Evolutionary conservation across 2,888 invertebrate genomes (phyloP), one percentile per base, ranked within the genome.

Genomic region (Myopa testacea): DNA sequence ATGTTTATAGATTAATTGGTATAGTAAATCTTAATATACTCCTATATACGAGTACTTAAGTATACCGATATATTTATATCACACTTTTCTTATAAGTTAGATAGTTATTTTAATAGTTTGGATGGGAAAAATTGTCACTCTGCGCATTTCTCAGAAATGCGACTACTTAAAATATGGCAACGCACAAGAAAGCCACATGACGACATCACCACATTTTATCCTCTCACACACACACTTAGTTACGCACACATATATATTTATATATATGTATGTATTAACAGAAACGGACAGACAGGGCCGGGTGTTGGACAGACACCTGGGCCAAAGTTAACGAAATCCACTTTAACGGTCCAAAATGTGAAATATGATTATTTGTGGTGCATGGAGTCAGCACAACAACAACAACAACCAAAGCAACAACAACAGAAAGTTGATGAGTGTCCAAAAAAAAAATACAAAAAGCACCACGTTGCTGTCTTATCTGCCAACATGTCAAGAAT

Each of bases 401-500:
- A 62, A 62, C 58, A 58, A 58, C 58, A 58, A n/a, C 58, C 2
- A 58, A 3, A n/a, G 4, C 62, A 62, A 26, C 62, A 62, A 62
- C 62, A 62, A 62, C 34, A 14, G 7, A 34, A 55, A 70, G 12
- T 3, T 14, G 16, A 45, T 40, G 68, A 67, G 16, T n/a, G 19
- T 10, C 7, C 4, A 52, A 14, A 50, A 37, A 55, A 19, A 65
- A 38, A 16, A 38, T n/a, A 60, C 16, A 72, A 63, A 10, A 38
- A 60, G 10, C 40, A 60, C 1, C 60, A 40, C 38, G 73, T 81
- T 78, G 76, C 76, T 76, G 67, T 79, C 76, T 80, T 77, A 73
- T 75, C 78, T 79, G 78, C 79, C 78, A 78, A 79, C 76, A 72
- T 77, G 75, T 78, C 79, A 76, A 76, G 78, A 73, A 79, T 76